These are phyloP conservation scores for Xiphophorus birchmanni DNA, from an alignment of 2,797 vertebrate genomes.

Conservation along the genomic window DNA sequence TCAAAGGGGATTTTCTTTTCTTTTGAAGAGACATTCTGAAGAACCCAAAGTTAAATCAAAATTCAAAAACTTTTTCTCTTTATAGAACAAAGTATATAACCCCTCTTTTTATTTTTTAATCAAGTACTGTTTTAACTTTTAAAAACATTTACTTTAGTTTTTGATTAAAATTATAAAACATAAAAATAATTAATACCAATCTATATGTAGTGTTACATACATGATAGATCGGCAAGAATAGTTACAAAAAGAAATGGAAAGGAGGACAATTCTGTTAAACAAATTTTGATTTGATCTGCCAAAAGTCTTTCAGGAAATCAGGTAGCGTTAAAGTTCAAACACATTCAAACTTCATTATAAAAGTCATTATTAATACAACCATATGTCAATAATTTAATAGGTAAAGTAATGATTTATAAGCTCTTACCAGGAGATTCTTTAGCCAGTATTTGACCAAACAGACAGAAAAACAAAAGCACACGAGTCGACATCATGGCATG, in stretches of 20 bases:
- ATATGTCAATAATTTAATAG: background rate
- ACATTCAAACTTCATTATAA: background rate
- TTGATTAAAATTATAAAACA: background rate
- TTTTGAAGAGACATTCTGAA: background rate
- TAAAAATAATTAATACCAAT: background rate
- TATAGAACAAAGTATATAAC: background rate
- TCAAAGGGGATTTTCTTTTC: slow-evolving; percentile 44
- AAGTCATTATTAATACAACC: background rate
- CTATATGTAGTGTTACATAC: background rate
- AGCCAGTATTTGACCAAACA: slow-evolving; percentile 37
- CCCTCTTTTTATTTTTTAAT: background rate
- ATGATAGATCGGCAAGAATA: background rate
- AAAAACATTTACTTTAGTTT: background rate
- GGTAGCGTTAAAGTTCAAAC: background rate
- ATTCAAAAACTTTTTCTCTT: background rate
- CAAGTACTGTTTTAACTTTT: background rate
- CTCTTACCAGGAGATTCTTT: slow-evolving; percentile 54
- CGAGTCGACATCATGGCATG: slow-evolving; percentile 21
- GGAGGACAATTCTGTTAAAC: background rate
- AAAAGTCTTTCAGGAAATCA: background rate
- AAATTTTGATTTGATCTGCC: background rate
- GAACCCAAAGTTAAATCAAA: background rate
- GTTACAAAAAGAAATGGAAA: background rate
- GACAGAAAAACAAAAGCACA: slow-evolving; percentile 52
- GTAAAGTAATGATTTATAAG: background rate